Evolutionary conservation across 2,797 vertebrate genomes (phyloP), one percentile per base, ranked within the genome.

Genomic region (Pipistrellus pipistrellus): DNA sequence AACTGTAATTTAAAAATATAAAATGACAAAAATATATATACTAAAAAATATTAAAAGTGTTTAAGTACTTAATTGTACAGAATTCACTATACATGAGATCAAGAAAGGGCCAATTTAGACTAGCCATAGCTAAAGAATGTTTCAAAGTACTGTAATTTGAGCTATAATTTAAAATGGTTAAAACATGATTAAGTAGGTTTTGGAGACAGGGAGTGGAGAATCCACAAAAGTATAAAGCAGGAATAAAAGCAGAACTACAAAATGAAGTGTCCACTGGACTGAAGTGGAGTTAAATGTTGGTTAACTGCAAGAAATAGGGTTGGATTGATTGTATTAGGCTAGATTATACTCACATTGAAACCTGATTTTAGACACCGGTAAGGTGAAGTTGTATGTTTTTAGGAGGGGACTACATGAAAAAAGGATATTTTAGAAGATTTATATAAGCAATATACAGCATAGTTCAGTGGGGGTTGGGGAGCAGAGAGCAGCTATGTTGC

Each of bases 21-120:
- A 77, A 35, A 25, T 77, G n/a, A 35, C 35, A 15, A 53, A 53
- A 77, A 83, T 48, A 83, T 4, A 62, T 38, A 93, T 0, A 57
- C 14, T 46, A 80, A 62, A 93, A 83, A 96, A 96, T 81, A 59
- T 48, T 82, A 69, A 72, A 25, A 68, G 17, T 85, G 71, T 93
- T 72, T 82, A 90, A 90, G 41, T 96, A 44, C 44, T 93, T 87
- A 91, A 92, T 12, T 90, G 71, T 91, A 94, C 53, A 89, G 72
- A 89, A 75, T 23, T 90, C 55, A 85, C 38, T 64, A 88, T 27
- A 44, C 38, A 66, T 51, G 25, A 94, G 7, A 9, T 78, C 21
- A 82, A 92, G 88, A 88, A 92, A 89, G 90, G 71, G 44, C 27
- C 69, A 88, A 73, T 15, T 1, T 84, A 71, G n/a, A 89, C 71